Percentiles rank a stretch among this genome's conserved stretches.
phyloP scores from a whole-genome alignment of 2,888 invertebrate species.

The Eledone cirrhosa region DNA sequence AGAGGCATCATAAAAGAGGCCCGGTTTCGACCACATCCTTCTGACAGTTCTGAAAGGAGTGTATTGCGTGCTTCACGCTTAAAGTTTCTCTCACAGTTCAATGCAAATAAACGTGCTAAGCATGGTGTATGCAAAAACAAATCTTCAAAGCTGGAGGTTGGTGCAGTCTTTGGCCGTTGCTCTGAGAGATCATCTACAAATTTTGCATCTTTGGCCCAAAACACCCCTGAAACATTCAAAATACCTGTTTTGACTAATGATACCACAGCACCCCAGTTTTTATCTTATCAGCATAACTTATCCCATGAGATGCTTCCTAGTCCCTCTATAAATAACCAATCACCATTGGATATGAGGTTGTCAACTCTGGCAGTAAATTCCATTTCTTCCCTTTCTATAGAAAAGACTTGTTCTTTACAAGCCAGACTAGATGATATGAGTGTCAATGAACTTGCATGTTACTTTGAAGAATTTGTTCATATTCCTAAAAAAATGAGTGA shows the following conservation, averaged over 20 bases:
- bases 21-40: slow-evolving; percentile 51
- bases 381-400: slow-evolving; percentile 28
- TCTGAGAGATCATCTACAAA: neutral
- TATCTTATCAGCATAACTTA: slow-evolving; percentile 21
- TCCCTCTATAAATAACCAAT: neutral
- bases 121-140: neutral
- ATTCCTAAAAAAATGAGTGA: slow-evolving; percentile 97
- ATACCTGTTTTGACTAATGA: neutral
- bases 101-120: neutral
- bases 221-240: neutral
- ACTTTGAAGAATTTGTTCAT: slow-evolving; percentile 93
- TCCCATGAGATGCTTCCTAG: neutral
- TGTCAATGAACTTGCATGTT: slow-evolving; percentile 92
- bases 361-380: neutral
- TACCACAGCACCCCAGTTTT: slow-evolving; percentile 13
- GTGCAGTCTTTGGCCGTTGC: slow-evolving; percentile 4
- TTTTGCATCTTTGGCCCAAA: slow-evolving; percentile 5
- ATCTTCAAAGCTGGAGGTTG: neutral
- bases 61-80: slow-evolving; percentile 21
- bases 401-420: slow-evolving; percentile 78
- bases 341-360: neutral
- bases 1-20: slow-evolving; percentile 50
- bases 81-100: slow-evolving; percentile 13
- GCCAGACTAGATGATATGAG: slow-evolving; percentile 82
- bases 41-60: slow-evolving; percentile 36